Conservation (phyloP, 2,797 vertebrate genomes). For the Oreochromis grahami region DNA sequence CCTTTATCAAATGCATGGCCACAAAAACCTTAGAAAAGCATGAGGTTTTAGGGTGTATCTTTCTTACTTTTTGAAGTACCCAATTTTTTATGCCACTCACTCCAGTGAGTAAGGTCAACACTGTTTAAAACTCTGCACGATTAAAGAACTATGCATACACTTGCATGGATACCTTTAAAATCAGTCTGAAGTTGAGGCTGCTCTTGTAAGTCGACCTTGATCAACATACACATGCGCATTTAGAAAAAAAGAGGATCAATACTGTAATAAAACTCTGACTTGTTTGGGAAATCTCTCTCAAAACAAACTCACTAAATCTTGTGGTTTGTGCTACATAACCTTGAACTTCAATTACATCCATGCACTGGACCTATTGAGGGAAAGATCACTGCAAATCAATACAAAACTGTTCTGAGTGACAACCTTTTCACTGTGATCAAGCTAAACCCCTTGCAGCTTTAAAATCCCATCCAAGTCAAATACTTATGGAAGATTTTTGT, state of each 20-base stretch:
- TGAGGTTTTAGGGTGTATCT: not conserved
- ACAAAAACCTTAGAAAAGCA: not conserved
- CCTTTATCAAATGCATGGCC: not conserved
- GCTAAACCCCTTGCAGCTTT: not conserved
- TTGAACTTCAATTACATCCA: not conserved
- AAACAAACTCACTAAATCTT: not conserved
- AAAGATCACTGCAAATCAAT: not conserved
- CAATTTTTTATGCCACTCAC: not conserved
- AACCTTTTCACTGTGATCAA: not conserved
- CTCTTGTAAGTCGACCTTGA: not conserved
- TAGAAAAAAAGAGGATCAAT: not conserved
- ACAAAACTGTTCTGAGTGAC: not conserved
- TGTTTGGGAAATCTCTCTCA: not conserved
- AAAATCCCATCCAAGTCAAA: not conserved
- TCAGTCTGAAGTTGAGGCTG: not conserved
- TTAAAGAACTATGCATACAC: not conserved
- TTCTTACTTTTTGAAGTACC: not conserved
- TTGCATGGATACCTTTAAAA: not conserved
- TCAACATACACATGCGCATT: not conserved
- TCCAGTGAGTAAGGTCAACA: not conserved
- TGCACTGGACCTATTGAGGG: not conserved
- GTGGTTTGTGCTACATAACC: not conserved
- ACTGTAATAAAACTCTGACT: not conserved
- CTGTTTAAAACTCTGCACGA: not conserved
- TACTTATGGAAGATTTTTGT: not conserved